These are phyloP conservation scores for Danionella cerebrum DNA, from an alignment of 2,113 vertebrate genomes.

Conservation along the genomic window DNA sequence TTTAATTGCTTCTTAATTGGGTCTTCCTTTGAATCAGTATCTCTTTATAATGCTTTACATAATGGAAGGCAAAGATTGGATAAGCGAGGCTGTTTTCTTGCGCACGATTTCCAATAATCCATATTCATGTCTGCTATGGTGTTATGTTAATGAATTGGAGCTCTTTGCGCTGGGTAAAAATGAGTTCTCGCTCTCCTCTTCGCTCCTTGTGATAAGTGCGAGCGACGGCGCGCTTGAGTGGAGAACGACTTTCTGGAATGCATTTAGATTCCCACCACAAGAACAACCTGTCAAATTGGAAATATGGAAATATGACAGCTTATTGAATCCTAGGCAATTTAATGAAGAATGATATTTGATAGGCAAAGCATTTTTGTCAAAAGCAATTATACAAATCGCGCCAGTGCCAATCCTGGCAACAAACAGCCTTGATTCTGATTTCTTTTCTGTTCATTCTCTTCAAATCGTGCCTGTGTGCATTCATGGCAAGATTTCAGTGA, in stretches of 20 bases:
- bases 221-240: conserved; percentile 26
- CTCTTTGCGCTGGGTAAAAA: conserved; percentile 30
- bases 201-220: conserved; percentile 33
- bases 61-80: conserved; percentile 12
- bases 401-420: conserved; percentile 14
- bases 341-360: conserved; percentile 38
- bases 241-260: conserved; percentile 27
- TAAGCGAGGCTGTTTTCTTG: conserved; percentile 25
- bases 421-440: conserved; percentile 15
- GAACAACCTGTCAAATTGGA: conserved; percentile 45
- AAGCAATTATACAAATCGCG: conserved; percentile 29
- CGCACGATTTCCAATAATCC: conserved; percentile 31
- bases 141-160: conserved; percentile 37
- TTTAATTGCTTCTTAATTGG: conserved; percentile 27
- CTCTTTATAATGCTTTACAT: conserved; percentile 11
- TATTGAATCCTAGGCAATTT: conserved; percentile 39
- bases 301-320: conserved; percentile 45
- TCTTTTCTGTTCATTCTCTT: neutral
- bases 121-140: conserved; percentile 37
- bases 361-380: conserved; percentile 34
- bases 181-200: conserved; percentile 26
- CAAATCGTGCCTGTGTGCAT: conserved; percentile 15
- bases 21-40: conserved; percentile 9
- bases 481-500: neutral
- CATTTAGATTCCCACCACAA: conserved; percentile 38